Conservation (phyloP, 2,113 vertebrate species). For the Malurus cyaneus region DNA sequence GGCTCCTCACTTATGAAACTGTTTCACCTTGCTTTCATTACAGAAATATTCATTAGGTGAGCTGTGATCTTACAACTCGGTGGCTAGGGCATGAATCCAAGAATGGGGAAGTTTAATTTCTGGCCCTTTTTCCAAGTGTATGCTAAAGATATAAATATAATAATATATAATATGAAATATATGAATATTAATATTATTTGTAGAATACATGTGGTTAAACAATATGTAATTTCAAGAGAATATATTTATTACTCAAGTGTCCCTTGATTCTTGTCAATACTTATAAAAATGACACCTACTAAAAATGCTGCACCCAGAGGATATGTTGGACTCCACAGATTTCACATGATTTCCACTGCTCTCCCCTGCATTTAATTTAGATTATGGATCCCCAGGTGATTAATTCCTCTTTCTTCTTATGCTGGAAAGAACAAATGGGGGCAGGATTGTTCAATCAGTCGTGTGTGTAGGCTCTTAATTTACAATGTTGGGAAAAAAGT, state of each 20-base stretch:
- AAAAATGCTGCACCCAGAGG: background rate
- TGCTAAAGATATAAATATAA: background rate
- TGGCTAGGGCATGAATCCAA: background rate
- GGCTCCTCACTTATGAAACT: background rate
- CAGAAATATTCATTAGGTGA: slow-evolving; percentile 1
- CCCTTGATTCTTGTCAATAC: background rate
- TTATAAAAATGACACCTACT: slow-evolving; percentile 6
- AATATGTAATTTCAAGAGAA: slow-evolving; percentile 3
- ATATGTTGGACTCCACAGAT: background rate
- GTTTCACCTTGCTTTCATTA: background rate
- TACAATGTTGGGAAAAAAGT: background rate
- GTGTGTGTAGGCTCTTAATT: background rate
- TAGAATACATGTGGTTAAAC: background rate
- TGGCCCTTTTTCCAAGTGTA: background rate
- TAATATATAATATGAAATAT: too few relatives aligned
- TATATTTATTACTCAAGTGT: background rate
- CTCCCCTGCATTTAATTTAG: background rate
- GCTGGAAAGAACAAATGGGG: background rate
- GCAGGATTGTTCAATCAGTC: background rate
- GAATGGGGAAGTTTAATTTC: background rate
- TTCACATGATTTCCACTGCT: background rate
- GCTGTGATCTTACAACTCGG: background rate
- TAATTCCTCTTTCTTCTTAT: background rate
- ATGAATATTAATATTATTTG: background rate
- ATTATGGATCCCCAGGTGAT: background rate